Base-by-base conservation (phyloP, 2,888 invertebrate genomes). In the Rhagonycha fulva region DNA sequence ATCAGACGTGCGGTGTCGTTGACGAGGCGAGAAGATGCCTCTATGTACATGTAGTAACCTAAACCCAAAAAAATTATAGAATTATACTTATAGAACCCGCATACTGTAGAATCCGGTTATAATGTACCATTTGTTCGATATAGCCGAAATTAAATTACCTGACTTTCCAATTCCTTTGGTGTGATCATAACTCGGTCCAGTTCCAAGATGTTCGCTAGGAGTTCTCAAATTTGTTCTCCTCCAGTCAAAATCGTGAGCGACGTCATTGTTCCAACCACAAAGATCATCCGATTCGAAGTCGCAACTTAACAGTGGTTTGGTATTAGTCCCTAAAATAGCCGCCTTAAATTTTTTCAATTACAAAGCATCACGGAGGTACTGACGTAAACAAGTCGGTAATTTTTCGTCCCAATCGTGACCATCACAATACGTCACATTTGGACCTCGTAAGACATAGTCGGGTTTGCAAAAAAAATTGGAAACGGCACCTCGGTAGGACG, bases 21-120 rank as follows among this genome's bases (percentile, higher is more conserved):
- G 63, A 88, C 88, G 12, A 88, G 81, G 12, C 91, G 88, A 0
- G 91, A 89, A 0, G 94, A 92, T 14, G 95, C 93, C 84, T 97
- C 96, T 78, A 96, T 92, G 82, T 94, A 94, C 91, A 97, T 92
- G 86, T 95, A 97, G 83, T 94, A 91, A 0, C 96, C 96, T 91
- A 88, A 78, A 89, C 88, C 81, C 72, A 11, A 24, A 67, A 9
- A 28, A 28, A 5, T 26, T 0, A 5, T 4, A 26, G 26, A 26
- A 26, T 26, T 7, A 26, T 4, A 19, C 19, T 19, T 19, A 19
- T 1, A 19, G n/a, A n/a, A n/a, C n/a, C n/a, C n/a, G n/a, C n/a
- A n/a, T n/a, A n/a, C n/a, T n/a, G n/a, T n/a, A n/a, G n/a, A 19
- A 19, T 19, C 19, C 19, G 19, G 19, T 19, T 19, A 19, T 19